Evolutionary conservation across 1,140 invertebrate species (phyloP).

Genomic region (Araneus ventricosus): DNA sequence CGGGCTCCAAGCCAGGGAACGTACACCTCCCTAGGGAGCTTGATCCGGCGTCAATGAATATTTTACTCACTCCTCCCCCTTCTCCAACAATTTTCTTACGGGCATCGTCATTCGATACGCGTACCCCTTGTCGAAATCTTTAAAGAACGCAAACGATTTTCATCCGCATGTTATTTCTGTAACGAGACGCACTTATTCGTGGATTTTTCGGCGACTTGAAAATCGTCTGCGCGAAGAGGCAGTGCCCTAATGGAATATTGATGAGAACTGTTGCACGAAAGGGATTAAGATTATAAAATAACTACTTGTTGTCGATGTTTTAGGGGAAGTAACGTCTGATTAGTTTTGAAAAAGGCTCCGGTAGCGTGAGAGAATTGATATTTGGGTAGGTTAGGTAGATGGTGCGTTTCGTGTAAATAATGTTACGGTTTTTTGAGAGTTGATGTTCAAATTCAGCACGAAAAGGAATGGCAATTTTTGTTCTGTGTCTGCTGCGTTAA

Average conservation of each 20-base stretch:
- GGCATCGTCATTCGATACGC: background rate
- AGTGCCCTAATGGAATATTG: background rate
- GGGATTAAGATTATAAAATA: background rate
- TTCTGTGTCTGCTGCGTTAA: too few species aligned
- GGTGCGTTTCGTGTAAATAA: too few species aligned
- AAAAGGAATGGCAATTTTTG: too few species aligned
- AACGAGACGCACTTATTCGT: background rate
- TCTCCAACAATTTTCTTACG: background rate
- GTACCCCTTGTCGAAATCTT: background rate
- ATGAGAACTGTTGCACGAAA: background rate
- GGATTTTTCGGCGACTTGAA: too few species aligned
- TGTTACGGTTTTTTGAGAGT: too few species aligned
- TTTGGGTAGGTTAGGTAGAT: too few species aligned
- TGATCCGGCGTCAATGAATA: background rate
- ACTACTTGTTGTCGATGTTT: background rate
- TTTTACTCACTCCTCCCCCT: background rate
- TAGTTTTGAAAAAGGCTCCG: background rate
- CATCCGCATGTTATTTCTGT: background rate
- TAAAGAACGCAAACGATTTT: background rate
- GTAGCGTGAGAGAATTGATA: too few species aligned
- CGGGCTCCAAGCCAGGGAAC: background rate
- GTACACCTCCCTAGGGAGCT: background rate
- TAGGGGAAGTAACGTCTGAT: background rate
- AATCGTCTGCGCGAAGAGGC: background rate
- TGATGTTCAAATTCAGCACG: too few species aligned